Base-by-base conservation (phyloP, 2,888 invertebrate genomes). In the Sinopyrophorus schimmeli region DNA sequence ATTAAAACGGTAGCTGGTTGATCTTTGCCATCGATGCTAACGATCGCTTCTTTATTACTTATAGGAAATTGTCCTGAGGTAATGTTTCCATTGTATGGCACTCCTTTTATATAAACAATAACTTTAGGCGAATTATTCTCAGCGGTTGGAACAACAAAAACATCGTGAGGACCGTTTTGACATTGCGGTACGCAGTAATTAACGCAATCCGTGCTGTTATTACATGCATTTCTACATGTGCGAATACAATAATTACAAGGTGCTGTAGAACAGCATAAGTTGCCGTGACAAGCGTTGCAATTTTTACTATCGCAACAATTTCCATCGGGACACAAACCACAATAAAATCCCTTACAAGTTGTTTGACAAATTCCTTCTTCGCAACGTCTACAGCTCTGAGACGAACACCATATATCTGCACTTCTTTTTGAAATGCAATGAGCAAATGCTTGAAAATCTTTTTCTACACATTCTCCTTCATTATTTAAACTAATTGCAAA, bases 231-330 rank as follows among this genome's bases (percentile, higher is more conserved):
- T 9, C 20, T 32, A 12, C 47, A 47, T 1, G 47, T 17, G n/a
- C 11, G 31, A 1, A 43, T 20, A 12, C 43, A 43, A 27, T 34
- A 38, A 26, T 39, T 49, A 12, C 42, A 43, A 1, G 42, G 5
- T 7, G 12, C 5, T 3, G 34, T 38, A n/a, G 23, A 6, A 14
- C 54, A 54, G 12, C 49, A 54, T 23, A 21, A 21, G 1, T 32
- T 11, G 5, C 41, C 37, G 6, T 21, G 18, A 10, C 54, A 54
- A 5, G 43, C 44, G 31, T 54, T 54, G 15, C 54, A 54, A 5
- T 54, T 54, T 10, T 30, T 34, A n/a, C 54, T 47, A 32, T 50
- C 18, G 20, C 54, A 54, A 24, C 54, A 54, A 26, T 37, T 35
- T 6, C 50, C 54, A 14, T 14, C 37, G 2, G 50, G 54, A 18